Evolutionary conservation across 2,113 vertebrate genomes (phyloP), one percentile per base, ranked within the genome.

Genomic region (Prunella fulvescens): DNA sequence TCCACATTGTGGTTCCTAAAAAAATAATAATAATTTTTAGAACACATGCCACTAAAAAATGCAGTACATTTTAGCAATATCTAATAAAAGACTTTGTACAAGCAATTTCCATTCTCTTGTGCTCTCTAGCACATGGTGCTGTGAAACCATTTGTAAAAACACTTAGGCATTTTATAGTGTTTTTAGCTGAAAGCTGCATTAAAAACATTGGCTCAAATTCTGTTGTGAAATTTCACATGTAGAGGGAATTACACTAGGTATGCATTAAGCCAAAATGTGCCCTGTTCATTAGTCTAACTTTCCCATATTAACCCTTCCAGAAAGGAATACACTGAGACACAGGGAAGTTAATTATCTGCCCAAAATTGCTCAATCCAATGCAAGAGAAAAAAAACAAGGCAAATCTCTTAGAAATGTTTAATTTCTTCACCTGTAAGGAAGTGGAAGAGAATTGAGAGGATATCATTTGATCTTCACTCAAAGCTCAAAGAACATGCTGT

Each of bases 1-100:
- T 90, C 90, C 76, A 84, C 92, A 93, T 15, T 91, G 91, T 12
- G 56, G 94, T 95, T 91, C 86, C 94, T 93, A 82, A 90, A 94
- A 81, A 92, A 93, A 91, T 45, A 92, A 91, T 91, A 91, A 85
- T 83, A 92, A 80, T 82, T 96, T 86, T 93, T 88, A 93, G 73
- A 95, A 88, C 92, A 96, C 33, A 94, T 89, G 92, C 86, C 93
- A 93, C 93, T 74, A 94, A 93, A 92, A 88, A 92, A 88, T 4
- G 20, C 72, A 91, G 67, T 86, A 48, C 71, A 91, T 78, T 93
- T 94, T 74, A 88, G 80, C 81, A 86, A 67, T 96, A 93, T 64
- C 82, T 79, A 94, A 92, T 64, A 48, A 93, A 92, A 95, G 82
- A 72, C 61, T 88, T 81, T 50, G 64, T 74, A 86, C 64, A 86